phyloP scores from a whole-genome alignment of 2,888 invertebrate genomes.

The Halocaridina rubra region DNA sequence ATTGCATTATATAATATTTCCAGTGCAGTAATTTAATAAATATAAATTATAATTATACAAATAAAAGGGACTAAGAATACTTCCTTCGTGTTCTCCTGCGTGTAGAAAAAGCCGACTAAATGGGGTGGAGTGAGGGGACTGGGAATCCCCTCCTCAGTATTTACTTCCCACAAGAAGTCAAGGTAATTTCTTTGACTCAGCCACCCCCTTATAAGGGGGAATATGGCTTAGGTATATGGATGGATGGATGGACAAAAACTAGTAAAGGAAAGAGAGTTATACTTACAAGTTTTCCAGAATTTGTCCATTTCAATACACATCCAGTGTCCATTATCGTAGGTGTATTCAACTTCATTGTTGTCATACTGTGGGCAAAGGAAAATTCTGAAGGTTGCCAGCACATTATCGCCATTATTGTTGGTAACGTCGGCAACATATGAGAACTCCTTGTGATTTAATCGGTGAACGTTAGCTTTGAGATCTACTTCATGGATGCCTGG shows the following conservation, averaged over 20 bases:
- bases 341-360: neutral
- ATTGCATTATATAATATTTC: neutral
- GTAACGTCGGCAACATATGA: constrained; percentile 64
- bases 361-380: constrained; percentile 22
- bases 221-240: neutral
- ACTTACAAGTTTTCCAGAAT: constrained; percentile 41
- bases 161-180: too few relatives aligned
- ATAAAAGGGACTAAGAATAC: too few relatives aligned
- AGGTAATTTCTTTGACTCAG: too few relatives aligned
- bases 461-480: constrained; percentile 60
- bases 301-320: constrained; percentile 36
- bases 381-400: constrained; percentile 25
- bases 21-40: neutral
- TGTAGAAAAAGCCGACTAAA: too few relatives aligned
- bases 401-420: constrained; percentile 42
- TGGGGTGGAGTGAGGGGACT: too few relatives aligned
- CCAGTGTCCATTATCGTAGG: constrained; percentile 33
- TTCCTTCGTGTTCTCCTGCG: too few relatives aligned
- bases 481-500: constrained; percentile 42
- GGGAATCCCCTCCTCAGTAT: too few relatives aligned
- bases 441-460: constrained; percentile 65
- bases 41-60: neutral
- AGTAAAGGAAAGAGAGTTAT: neutral
- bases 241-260: neutral
- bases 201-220: too few relatives aligned